Evolutionary conservation across 2,797 vertebrate species (phyloP).

Genomic region (Megalops cyprinoides): DNA sequence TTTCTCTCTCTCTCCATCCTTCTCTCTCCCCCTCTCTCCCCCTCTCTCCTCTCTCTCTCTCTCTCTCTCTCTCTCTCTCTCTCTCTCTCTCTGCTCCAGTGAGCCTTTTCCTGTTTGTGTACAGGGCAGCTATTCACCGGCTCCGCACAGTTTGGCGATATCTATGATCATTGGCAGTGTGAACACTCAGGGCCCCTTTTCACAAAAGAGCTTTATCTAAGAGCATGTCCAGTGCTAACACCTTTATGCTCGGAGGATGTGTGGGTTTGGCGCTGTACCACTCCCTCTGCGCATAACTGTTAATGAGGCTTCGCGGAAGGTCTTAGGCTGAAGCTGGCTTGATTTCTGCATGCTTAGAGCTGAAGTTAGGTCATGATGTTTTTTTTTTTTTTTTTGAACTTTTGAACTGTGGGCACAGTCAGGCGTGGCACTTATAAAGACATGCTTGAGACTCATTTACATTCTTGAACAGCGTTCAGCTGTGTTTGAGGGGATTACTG

Average conservation of each 20-base stretch:
- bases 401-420: background rate
- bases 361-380: too few species aligned
- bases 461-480: background rate
- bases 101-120: too few species aligned
- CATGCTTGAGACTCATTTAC: background rate
- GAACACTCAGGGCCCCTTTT: background rate
- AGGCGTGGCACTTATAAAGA: background rate
- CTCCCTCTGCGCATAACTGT: too few species aligned
- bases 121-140: constrained; percentile 44
- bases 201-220: background rate
- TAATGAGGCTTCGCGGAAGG: too few species aligned
- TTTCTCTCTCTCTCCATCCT: background rate
- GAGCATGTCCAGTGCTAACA: background rate
- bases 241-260: background rate
- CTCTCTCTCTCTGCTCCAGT: background rate
- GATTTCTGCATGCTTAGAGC: too few species aligned
- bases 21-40: background rate
- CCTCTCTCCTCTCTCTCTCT: background rate
- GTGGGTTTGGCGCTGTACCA: background rate
- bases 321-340: too few species aligned
- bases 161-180: constrained; percentile 25
- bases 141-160: background rate
- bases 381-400: too few species aligned
- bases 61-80: background rate
- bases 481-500: background rate